phyloP scores from a whole-genome alignment of 2,797 vertebrate species.

The Anisognathus igniventris region DNA sequence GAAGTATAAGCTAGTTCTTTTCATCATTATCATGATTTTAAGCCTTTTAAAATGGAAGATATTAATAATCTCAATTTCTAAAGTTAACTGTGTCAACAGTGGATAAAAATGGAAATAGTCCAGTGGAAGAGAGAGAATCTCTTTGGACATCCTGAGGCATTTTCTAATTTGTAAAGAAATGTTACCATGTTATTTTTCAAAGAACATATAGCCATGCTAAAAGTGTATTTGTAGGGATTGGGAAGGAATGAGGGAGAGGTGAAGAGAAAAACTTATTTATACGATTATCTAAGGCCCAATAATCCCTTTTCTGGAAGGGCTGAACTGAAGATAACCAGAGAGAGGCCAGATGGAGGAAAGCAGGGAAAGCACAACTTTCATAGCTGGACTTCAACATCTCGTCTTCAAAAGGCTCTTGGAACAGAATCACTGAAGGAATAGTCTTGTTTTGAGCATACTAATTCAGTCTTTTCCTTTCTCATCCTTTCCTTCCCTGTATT shows the following conservation, averaged over 20 bases:
- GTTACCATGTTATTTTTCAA: background rate
- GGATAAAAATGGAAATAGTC: background rate
- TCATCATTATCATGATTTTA: background rate
- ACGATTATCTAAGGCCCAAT: background rate
- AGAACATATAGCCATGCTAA: background rate
- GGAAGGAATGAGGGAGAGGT: background rate
- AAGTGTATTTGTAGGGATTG: background rate
- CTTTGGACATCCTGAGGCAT: background rate
- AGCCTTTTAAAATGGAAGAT: background rate
- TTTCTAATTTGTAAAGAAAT: background rate
- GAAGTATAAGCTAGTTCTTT: background rate
- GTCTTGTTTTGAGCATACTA: background rate
- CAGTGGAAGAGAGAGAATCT: background rate
- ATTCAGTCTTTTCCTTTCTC: background rate
- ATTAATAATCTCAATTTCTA: background rate
- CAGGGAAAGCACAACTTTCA: background rate
- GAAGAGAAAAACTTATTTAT: background rate
- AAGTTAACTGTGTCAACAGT: background rate
- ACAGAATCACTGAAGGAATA: background rate
- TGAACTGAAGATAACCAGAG: background rate
- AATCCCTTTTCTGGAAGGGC: background rate
- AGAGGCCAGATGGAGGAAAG: background rate
- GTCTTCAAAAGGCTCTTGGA: background rate
- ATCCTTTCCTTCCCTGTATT: background rate
- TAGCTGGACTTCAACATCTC: background rate